A percentile compares a stretch with the other conserved stretches of the same genome.
These are phyloP conservation scores for Andricus grossulariae DNA, from an alignment of 1,140 invertebrate genomes.

Conservation along the genomic window DNA sequence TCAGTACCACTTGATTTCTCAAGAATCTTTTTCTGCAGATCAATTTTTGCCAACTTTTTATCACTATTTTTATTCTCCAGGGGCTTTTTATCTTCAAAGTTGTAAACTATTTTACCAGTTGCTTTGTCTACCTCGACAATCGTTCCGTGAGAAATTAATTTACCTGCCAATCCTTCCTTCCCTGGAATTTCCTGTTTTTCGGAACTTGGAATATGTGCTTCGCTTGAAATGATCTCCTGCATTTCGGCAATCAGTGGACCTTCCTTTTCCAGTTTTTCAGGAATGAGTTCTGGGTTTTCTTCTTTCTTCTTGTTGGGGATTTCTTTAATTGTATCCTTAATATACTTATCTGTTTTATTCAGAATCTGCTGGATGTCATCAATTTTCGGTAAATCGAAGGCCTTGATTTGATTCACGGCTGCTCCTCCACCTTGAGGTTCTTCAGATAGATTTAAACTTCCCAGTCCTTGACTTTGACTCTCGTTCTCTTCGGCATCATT, in stretches of 20 bases:
- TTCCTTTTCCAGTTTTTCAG: not conserved
- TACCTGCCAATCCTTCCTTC: not conserved
- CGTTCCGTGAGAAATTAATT: not conserved
- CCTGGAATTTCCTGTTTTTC: not conserved
- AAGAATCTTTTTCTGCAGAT: no score
- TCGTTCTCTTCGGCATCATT: slow-evolving; percentile 40
- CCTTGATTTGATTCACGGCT: slow-evolving; percentile 3
- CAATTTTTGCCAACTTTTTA: no score
- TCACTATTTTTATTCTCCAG: not conserved
- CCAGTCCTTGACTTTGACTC: not conserved
- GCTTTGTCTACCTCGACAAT: not conserved
- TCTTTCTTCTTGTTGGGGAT: slow-evolving; percentile 12
- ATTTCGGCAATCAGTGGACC: not conserved
- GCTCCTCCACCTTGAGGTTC: no score
- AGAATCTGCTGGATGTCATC: not conserved
- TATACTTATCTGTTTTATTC: not conserved
- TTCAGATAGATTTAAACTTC: no score
- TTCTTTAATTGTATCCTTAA: slow-evolving; percentile 10
- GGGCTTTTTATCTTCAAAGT: not conserved
- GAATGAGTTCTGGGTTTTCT: not conserved
- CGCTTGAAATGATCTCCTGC: not conserved
- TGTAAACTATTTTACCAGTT: not conserved
- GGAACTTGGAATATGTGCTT: not conserved
- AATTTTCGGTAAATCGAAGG: slow-evolving; percentile 44
- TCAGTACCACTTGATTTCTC: no score